Evolutionary conservation across 1,140 invertebrate species (phyloP).

Genomic region (Trichoplusia ni): DNA sequence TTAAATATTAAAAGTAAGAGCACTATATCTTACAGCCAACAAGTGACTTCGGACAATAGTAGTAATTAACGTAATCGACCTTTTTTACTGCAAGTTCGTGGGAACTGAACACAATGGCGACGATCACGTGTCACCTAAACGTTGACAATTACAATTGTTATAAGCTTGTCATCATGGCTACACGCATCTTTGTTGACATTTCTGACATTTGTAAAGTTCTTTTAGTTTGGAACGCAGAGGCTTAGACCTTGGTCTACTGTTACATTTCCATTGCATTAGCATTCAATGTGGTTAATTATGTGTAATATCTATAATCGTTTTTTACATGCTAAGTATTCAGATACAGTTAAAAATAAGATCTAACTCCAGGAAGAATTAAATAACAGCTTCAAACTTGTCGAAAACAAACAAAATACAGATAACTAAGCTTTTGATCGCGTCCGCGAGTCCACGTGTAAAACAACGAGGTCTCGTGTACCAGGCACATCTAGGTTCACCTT

Average conservation of each 20-base stretch:
- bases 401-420: not conserved
- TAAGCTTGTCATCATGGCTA: not conserved
- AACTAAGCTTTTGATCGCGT: constrained; percentile 2
- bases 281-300: no score
- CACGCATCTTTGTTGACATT: not conserved
- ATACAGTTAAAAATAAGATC: no score
- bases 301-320: no score
- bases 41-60: not conserved
- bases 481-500: constrained; percentile 41
- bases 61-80: not conserved
- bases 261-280: no score
- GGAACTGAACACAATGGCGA: not conserved
- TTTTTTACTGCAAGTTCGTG: not conserved
- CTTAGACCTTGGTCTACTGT: no score
- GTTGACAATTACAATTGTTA: constrained; percentile 10
- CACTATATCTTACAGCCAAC: no score
- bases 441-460: constrained; percentile 1
- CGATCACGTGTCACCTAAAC: constrained; percentile 12
- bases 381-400: not conserved
- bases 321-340: no score
- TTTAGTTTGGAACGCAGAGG: not conserved
- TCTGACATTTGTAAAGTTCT: not conserved
- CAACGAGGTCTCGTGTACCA: constrained; percentile 37
- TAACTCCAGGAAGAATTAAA: no score
- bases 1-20: no score